These are phyloP conservation scores for Ichneumoninae sp. DNA, from an alignment of 2,888 invertebrate species.

Conservation along the genomic window DNA sequence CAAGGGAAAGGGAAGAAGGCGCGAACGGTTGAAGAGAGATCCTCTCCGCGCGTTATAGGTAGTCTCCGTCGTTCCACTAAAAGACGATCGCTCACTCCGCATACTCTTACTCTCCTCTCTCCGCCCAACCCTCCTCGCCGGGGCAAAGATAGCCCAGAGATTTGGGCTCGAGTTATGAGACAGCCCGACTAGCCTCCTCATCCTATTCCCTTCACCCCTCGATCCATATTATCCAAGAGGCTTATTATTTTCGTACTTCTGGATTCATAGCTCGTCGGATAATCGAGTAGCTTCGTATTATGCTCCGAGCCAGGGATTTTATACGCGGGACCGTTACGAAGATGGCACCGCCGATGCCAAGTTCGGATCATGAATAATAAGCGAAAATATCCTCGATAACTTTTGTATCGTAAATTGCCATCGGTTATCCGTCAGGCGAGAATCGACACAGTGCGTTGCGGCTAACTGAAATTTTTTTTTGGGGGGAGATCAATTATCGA, in stretches of 20 bases:
- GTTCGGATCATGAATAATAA: slow-evolving; percentile 81
- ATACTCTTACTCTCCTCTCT: slow-evolving; percentile 45
- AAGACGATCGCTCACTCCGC: slow-evolving; percentile 81
- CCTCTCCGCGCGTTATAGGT: slow-evolving; percentile 77
- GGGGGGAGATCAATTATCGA: slow-evolving; percentile 41
- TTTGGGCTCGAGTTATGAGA: slow-evolving; percentile 70
- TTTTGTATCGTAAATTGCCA: slow-evolving; percentile 54
- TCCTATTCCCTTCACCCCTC: slow-evolving; percentile 39
- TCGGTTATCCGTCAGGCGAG: slow-evolving; percentile 19
- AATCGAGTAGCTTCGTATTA: slow-evolving; percentile 13
- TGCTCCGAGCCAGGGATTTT: not conserved
- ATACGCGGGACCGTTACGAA: slow-evolving; percentile 21
- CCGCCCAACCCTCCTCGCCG: slow-evolving; percentile 6
- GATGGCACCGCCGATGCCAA: slow-evolving; percentile 69
- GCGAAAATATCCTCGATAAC: slow-evolving; percentile 73
- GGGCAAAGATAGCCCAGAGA: slow-evolving; percentile 73
- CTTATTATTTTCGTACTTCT: slow-evolving; percentile 60
- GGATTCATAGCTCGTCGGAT: slow-evolving; percentile 13
- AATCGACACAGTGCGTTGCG: slow-evolving; percentile 19
- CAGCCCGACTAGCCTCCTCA: slow-evolving; percentile 48
- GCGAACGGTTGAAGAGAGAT: slow-evolving; percentile 32
- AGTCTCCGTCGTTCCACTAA: slow-evolving; percentile 72
- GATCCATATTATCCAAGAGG: slow-evolving; percentile 19
- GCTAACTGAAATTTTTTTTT: slow-evolving; percentile 21
- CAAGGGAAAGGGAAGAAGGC: slow-evolving; percentile 40